phyloP scores from a whole-genome alignment of 2,113 vertebrate genomes.

The Galeopterus variegatus region DNA sequence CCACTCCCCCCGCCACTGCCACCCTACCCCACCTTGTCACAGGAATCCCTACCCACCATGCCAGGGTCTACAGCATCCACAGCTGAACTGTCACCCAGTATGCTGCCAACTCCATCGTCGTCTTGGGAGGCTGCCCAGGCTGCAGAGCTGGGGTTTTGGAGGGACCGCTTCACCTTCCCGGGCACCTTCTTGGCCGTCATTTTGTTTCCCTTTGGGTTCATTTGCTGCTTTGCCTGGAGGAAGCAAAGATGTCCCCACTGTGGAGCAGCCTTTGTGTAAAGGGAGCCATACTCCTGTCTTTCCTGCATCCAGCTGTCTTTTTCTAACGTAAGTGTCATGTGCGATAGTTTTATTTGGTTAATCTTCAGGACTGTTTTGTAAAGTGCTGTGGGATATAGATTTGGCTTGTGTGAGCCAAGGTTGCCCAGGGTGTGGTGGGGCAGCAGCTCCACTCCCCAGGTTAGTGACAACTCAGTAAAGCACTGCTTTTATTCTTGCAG shows the following conservation, averaged over 20 bases:
- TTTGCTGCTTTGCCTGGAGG: constrained; percentile 95
- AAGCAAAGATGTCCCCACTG: constrained; percentile 97
- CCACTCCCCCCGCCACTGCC: too few species aligned
- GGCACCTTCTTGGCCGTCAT: constrained; percentile 96
- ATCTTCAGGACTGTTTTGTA: constrained; percentile 88
- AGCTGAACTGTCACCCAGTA: too few species aligned
- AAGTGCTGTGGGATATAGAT: constrained; percentile 80
- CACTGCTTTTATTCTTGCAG: constrained; percentile 86
- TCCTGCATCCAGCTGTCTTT: constrained; percentile 86
- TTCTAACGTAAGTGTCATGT: constrained; percentile 90
- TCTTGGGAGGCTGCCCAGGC: too few species aligned
- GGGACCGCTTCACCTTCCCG: constrained; percentile 96
- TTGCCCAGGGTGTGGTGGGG: constrained; percentile 78
- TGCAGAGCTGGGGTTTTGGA: too few species aligned
- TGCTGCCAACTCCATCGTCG: too few species aligned
- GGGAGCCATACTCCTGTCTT: constrained; percentile 84
- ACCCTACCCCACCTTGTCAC: too few species aligned
- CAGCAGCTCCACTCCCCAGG: constrained; percentile 78
- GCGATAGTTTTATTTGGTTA: constrained; percentile 87
- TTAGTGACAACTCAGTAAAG: constrained; percentile 86
- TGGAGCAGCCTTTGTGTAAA: constrained; percentile 95
- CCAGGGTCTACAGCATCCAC: too few species aligned
- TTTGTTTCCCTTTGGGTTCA: constrained; percentile 96
- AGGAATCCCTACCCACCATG: too few species aligned
- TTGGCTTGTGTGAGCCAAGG: constrained; percentile 84